Evolutionary conservation across 1,140 invertebrate genomes (phyloP).

Genomic region (Bombyx mori): ASM3026992v2 NC_085114.1:9349501-9350000

Average conservation of each 20-base stretch:
- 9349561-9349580: too few species aligned
- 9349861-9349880: conserved; percentile 54
- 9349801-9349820: conserved; percentile 51
- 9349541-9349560: too few species aligned
- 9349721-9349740: conserved; percentile 63
- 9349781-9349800: conserved; percentile 58
- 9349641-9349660: too few species aligned
- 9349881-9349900: conserved; percentile 39
- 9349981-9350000: too few species aligned
- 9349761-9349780: conserved; percentile 54
- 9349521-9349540: too few species aligned
- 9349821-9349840: conserved; percentile 50
- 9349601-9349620: too few species aligned
- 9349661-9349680: too few species aligned
- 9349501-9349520: too few species aligned
- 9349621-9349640: too few species aligned
- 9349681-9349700: not conserved
- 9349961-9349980: too few species aligned
- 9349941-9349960: too few species aligned
- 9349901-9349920: conserved; percentile 46
- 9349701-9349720: conserved; percentile 60
- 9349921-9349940: not conserved
- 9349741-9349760: conserved; percentile 56
- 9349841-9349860: conserved; percentile 53
- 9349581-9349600: too few species aligned